Base-by-base conservation (phyloP, 1,140 invertebrate genomes). In the Oryzaephilus surinamensis region DNA sequence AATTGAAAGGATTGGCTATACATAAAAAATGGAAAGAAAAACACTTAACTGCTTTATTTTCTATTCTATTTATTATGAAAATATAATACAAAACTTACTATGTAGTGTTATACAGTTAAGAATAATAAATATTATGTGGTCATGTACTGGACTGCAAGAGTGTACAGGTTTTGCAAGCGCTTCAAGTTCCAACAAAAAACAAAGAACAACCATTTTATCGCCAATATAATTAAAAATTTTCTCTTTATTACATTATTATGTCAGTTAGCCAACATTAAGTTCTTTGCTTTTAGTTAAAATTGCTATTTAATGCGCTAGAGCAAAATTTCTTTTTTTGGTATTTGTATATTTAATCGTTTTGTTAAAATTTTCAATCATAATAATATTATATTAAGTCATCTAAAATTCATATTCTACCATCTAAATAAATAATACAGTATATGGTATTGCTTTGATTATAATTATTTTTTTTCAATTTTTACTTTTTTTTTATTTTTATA, bases 41-140 rank as follows among this genome's bases (percentile, higher is more conserved):
- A 6, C 11, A 6, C 6, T 29, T 11, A 21, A 6, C 6, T 18
- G 12, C n/a, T 32, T 18, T 36, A 40, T 70, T 71, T 73, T 71
- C 69, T 65, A 70, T 65, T 65, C 71, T 72, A 72, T 73, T 73
- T 73, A 73, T 73, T 73, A 73, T 73, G 70, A 73, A 73, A 73
- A 73, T 73, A 73, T 73, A 72, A 72, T 73, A 73, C 71, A 73
- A 73, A 73, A 73, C 70, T 71, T 71, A 67, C 70, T 73, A 72
- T 73, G 65, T 71, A 67, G 62, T 72, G 66, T 71, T 71, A 70
- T 66, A 71, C 66, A 70, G 69, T 69, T 67, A 67, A 45, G 41
- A 41, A 48, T 48, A 40, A 44, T 37, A 24, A 33, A 29, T 32
- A 39, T 58, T 55, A 55, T 54, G 54, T 62, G 58, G 58, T 62